Evolutionary conservation across 2,113 vertebrate species (phyloP).

Genomic region (Dicaeum eximium): DNA sequence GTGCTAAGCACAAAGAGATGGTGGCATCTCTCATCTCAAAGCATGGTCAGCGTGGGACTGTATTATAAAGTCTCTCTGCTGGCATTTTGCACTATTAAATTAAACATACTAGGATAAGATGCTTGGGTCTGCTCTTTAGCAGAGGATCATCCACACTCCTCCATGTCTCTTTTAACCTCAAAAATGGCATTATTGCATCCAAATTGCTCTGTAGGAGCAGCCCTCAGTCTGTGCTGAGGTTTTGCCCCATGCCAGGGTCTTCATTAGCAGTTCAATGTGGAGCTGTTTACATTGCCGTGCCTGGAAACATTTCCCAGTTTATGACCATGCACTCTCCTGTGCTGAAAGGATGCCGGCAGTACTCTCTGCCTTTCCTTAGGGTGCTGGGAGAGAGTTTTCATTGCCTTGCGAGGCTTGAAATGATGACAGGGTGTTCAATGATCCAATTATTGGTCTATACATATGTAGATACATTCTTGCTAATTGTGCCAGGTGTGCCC

Average conservation of each 20-base stretch:
- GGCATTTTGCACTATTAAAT: conserved; percentile 1
- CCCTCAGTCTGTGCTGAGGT: not conserved
- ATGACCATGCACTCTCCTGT: accelerated
- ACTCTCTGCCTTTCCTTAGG: not conserved
- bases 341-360: not conserved
- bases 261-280: accelerated
- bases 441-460: not conserved
- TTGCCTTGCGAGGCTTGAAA: not conserved
- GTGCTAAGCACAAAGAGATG: not conserved
- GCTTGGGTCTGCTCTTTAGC: not conserved
- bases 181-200: not conserved
- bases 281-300: not conserved
- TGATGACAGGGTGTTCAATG: not conserved
- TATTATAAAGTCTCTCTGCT: not conserved
- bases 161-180: not conserved
- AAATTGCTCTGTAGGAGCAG: not conserved
- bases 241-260: not conserved
- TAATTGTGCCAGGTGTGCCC: not conserved
- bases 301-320: not conserved
- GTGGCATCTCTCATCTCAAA: conserved; percentile 38
- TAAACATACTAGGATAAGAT: not conserved
- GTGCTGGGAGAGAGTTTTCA: not conserved
- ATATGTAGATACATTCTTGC: not conserved
- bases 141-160: not conserved
- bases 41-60: conserved; percentile 2